Conservation (phyloP, 2,797 vertebrate species). For the Esox masquinongy region DNA sequence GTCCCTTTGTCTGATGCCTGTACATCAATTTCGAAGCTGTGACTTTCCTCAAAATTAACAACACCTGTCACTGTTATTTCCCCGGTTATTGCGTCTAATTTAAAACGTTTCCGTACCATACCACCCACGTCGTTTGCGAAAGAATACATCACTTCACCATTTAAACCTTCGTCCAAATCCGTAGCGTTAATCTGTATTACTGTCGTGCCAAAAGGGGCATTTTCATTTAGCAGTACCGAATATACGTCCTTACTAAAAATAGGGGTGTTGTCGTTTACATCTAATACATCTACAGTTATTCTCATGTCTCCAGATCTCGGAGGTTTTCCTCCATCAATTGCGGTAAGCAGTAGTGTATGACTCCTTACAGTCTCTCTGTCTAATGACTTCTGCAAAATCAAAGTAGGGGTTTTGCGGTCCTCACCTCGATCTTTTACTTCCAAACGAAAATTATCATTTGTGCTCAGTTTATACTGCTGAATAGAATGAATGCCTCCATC, state of each 20-base stretch:
- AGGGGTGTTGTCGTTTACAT: slow-evolving; percentile 66
- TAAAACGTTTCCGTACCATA: slow-evolving; percentile 30
- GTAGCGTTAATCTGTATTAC: slow-evolving; percentile 41
- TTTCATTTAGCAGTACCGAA: slow-evolving; percentile 48
- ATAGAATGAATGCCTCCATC: slow-evolving; percentile 70
- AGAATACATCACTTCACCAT: slow-evolving; percentile 55
- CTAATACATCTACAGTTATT: slow-evolving; percentile 57
- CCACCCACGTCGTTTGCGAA: slow-evolving; percentile 39
- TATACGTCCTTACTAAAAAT: slow-evolving; percentile 54
- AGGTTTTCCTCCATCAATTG: slow-evolving; percentile 64
- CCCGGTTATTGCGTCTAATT: slow-evolving; percentile 40
- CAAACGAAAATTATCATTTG: slow-evolving; percentile 73
- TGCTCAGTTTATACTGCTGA: slow-evolving; percentile 73
- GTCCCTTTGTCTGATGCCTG: slow-evolving; percentile 48
- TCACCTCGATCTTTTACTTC: slow-evolving; percentile 67
- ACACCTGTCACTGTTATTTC: slow-evolving; percentile 41
- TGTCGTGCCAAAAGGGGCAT: slow-evolving; percentile 39
- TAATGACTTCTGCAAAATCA: slow-evolving; percentile 55
- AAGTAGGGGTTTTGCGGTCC: slow-evolving; percentile 52
- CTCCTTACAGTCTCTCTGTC: slow-evolving; percentile 53
- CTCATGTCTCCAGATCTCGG: slow-evolving; percentile 49
- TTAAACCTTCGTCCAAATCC: slow-evolving; percentile 54
- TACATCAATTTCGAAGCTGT: slow-evolving; percentile 50
- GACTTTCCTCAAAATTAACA: slow-evolving; percentile 46
- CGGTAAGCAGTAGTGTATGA: slow-evolving; percentile 48